These are phyloP conservation scores for Mechanitis messenoides DNA, from an alignment of 2,888 invertebrate genomes.

Conservation along the genomic window DNA sequence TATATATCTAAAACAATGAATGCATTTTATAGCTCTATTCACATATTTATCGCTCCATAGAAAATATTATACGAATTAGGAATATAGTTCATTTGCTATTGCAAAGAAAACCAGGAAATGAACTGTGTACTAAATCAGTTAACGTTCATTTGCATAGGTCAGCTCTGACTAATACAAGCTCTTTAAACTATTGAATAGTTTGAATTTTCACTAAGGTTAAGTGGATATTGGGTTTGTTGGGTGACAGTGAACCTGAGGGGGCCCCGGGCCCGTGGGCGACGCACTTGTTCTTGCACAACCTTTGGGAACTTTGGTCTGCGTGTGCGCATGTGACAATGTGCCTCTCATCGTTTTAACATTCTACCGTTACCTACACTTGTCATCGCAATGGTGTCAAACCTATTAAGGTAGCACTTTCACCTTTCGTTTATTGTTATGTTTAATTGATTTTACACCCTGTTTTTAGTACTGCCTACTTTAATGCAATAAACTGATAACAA, in stretches of 20 bases:
- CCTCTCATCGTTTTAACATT: slow-evolving; percentile 64
- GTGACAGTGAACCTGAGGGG: slow-evolving; percentile 69
- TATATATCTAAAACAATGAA: slow-evolving; percentile 39
- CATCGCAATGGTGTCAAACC: no score
- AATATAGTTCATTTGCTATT: background rate
- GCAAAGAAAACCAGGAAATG: slow-evolving; percentile 18
- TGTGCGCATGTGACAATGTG: slow-evolving; percentile 49
- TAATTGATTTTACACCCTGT: no score
- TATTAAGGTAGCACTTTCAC: no score
- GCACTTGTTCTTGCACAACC: slow-evolving; percentile 66
- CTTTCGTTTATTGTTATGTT: no score
- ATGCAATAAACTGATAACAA: background rate
- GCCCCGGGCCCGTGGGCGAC: slow-evolving; percentile 50
- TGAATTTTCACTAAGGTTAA: slow-evolving; percentile 14
- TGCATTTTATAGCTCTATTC: slow-evolving; percentile 24
- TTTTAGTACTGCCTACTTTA: no score
- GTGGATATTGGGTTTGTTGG: slow-evolving; percentile 17
- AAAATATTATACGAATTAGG: background rate
- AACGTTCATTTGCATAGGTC: slow-evolving; percentile 18
- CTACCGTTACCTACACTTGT: slow-evolving; percentile 64
- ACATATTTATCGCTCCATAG: background rate
- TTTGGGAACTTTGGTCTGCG: slow-evolving; percentile 48
- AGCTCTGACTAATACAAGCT: slow-evolving; percentile 14
- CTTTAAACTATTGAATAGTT: slow-evolving; percentile 14
- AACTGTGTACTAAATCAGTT: slow-evolving; percentile 21